A percentile compares a stretch with the other conserved stretches of the same genome.
Conservation (phyloP, 1,140 invertebrate genomes). For the Platorchestia sp. region DNA sequence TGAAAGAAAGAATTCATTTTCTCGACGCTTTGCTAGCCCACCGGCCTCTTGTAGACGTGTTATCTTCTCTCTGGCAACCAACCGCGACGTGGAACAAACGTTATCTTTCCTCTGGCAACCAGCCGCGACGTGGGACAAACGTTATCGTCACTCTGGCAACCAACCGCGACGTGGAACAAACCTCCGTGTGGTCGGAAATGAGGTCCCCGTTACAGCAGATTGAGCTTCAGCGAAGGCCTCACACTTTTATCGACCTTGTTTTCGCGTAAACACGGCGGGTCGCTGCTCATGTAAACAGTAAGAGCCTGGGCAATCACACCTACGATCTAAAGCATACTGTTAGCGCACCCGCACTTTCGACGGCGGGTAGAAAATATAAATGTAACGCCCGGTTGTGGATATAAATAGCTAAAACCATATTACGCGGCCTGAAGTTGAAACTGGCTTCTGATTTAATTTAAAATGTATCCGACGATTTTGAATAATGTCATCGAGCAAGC, state of each 20-base stretch:
- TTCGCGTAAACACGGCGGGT: neutral
- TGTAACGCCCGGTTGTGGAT: neutral
- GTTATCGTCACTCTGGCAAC: neutral
- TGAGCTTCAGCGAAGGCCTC: neutral
- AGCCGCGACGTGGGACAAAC: too few species aligned
- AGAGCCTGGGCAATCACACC: neutral
- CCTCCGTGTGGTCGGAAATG: neutral
- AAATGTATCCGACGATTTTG: too few species aligned
- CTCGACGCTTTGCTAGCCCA: neutral
- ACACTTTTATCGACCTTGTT: neutral
- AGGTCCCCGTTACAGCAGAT: neutral
- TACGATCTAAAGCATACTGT: neutral
- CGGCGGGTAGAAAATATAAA: neutral
- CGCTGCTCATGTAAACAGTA: neutral
- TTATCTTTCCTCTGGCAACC: too few species aligned
- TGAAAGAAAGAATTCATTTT: conserved; percentile 3
- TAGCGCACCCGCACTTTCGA: neutral
- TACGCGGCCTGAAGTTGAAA: too few species aligned
- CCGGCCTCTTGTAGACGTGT: neutral
- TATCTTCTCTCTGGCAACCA: too few species aligned
- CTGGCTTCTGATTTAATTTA: too few species aligned
- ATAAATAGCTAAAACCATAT: neutral
- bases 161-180: neutral
- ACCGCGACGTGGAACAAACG: too few species aligned
- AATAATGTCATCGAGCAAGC: too few species aligned